Evolutionary conservation across 2,888 invertebrate genomes (phyloP), one percentile per base, ranked within the genome.

Genomic region (Sericinus montela): DNA sequence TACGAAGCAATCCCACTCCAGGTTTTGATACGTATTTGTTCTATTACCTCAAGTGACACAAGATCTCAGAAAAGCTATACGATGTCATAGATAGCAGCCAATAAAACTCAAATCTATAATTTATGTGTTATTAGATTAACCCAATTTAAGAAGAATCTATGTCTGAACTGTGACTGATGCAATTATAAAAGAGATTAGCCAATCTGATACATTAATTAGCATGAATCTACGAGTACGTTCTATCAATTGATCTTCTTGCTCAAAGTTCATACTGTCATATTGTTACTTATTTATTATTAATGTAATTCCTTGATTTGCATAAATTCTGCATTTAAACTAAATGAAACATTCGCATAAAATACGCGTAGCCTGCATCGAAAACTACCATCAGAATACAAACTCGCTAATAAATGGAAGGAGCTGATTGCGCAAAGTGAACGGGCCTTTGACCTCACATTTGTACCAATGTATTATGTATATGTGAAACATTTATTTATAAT

Each of bases 1-100:
- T 35, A 28, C 23, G 1, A 25, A 25, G 25, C 25, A 1, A 35
- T 40, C 34, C 10, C 34, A 40, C 40, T 34, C 15, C 40, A 15
- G 47, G 48, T 48, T 48, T 25, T 36, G 39, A 34, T 46, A 39
- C 39, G 9, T 19, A 19, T 5, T 19, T 2, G 19, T 19, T 14
- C 4, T 30, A 15, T 25, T 5, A 8, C 10, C 23, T 32, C 29
- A 41, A 47, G 15, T 47, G 35, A 29, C 3, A n/a, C n/a, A n/a
- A n/a, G n/a, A n/a, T n/a, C n/a, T n/a, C n/a, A n/a, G n/a, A n/a
- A n/a, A n/a, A n/a, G n/a, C n/a, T n/a, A n/a, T n/a, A n/a, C 34
- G 32, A 13, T 15, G 25, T 25, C 1, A 5, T 8, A n/a, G n/a
- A n/a, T n/a, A n/a, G n/a, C n/a, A n/a, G n/a, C n/a, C n/a, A n/a